A percentile compares a stretch with the other conserved stretches of the same genome.
Evolutionary conservation across 2,113 vertebrate species (phyloP).

Genomic region (Oncorhynchus mykiss): DNA sequence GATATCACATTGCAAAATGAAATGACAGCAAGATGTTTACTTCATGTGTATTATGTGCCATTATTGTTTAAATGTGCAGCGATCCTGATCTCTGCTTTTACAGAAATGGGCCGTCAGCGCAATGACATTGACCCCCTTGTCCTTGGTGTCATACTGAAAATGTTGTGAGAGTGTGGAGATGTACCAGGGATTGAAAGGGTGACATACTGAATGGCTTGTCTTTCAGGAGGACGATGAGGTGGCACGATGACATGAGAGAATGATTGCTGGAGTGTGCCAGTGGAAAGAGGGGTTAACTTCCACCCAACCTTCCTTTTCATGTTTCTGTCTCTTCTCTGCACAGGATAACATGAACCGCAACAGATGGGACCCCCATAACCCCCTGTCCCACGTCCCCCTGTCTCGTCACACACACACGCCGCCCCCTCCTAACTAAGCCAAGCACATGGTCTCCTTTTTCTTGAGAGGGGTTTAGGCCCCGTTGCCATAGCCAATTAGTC

Average conservation of each 20-base stretch:
- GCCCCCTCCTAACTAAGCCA: conserved; percentile 6
- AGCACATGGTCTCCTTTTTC: conserved; percentile 51
- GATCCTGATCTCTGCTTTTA: too few species aligned
- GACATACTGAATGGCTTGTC: too few species aligned
- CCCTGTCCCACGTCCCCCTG: conserved; percentile 3
- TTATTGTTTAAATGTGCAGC: too few species aligned
- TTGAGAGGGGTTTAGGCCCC: conserved; percentile 39
- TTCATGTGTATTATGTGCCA: too few species aligned
- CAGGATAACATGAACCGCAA: conserved; percentile 48
- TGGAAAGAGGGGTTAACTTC: conserved; percentile 22
- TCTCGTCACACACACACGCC: conserved; percentile 11
- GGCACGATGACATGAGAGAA: neutral
- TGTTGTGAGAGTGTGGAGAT: neutral
- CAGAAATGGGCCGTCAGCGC: too few species aligned
- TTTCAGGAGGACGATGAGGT: neutral
- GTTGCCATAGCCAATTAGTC: conserved; percentile 58
- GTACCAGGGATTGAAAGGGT: neutral
- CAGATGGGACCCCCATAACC: conserved; percentile 57
- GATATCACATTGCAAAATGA: too few species aligned
- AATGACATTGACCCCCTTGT: too few species aligned
- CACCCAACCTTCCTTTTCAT: conserved; percentile 18
- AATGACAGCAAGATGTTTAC: too few species aligned
- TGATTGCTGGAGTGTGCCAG: neutral
- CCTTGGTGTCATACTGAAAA: neutral
- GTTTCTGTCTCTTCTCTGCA: conserved; percentile 16